phyloP scores from a whole-genome alignment of 1,140 invertebrate species.

The Drosophila mauritiana region DNA sequence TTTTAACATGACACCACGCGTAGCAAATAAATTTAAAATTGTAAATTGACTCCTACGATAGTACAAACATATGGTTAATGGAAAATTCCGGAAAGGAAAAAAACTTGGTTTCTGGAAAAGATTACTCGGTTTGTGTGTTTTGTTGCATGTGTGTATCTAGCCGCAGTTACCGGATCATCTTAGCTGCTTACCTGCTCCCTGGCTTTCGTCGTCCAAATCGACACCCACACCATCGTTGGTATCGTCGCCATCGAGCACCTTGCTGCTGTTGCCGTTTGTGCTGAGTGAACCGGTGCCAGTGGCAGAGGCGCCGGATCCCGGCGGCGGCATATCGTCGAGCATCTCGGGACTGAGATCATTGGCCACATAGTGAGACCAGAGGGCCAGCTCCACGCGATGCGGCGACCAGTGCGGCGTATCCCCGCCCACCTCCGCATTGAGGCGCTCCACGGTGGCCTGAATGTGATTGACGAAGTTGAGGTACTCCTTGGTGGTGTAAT shows the following conservation, averaged over 20 bases:
- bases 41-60: too few relatives aligned
- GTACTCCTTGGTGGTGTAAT: constrained; percentile 98
- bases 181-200: constrained; percentile 85
- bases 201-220: constrained; percentile 82
- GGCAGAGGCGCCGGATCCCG: constrained; percentile 40
- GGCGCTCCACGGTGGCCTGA: constrained; percentile 91
- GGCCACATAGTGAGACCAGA: constrained; percentile 95
- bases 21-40: too few relatives aligned
- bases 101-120: neutral
- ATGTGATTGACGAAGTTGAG: constrained; percentile 97
- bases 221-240: constrained; percentile 82
- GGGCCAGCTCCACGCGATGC: constrained; percentile 91
- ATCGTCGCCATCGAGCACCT: constrained; percentile 65
- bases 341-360: constrained; percentile 93
- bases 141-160: neutral
- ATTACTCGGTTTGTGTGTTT: neutral
- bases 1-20: too few relatives aligned
- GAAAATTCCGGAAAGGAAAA: neutral
- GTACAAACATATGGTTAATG: neutral
- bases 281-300: constrained; percentile 32
- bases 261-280: constrained; percentile 61
- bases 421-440: constrained; percentile 90
- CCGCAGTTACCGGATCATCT: neutral
- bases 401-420: constrained; percentile 82
- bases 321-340: constrained; percentile 89